Percentiles rank a stretch among this genome's conserved stretches.
These are phyloP conservation scores for Mus caroli DNA, from an alignment of 2,797 vertebrate species.

Conservation along the genomic window DNA sequence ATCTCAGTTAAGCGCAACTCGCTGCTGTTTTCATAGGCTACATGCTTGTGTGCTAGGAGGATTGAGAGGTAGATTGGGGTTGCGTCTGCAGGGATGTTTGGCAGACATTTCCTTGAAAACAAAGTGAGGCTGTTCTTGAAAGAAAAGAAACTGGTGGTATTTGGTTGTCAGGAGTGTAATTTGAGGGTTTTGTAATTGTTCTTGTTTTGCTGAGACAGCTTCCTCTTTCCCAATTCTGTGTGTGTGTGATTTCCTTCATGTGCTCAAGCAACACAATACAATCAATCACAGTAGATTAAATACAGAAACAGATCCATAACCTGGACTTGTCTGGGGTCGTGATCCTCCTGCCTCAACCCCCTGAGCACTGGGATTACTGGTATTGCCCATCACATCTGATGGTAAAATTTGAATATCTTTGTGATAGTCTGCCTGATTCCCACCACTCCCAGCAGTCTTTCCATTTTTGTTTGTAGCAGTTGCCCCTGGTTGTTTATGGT, in stretches of 20 bases:
- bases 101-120: conserved; percentile 55
- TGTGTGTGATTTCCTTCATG: background rate
- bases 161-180: conserved; percentile 29
- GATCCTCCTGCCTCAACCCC: background rate
- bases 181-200: background rate
- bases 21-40: background rate
- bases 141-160: background rate
- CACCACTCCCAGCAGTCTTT: background rate
- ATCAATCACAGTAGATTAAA: background rate
- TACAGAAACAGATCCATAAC: background rate
- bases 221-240: background rate
- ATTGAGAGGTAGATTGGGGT: background rate
- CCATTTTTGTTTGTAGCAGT: background rate
- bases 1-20: conserved; percentile 23
- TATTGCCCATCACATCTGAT: background rate
- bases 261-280: no score
- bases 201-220: background rate
- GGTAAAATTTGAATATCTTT: background rate
- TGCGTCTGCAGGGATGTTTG: background rate
- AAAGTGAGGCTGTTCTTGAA: conserved; percentile 37
- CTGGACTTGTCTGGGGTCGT: no score
- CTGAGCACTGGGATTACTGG: background rate
- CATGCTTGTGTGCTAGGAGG: conserved; percentile 37
- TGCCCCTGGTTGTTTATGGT: background rate
- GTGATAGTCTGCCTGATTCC: background rate